These are phyloP conservation scores for Bubo scandiacus DNA, from an alignment of 2,113 vertebrate species.

Conservation along the genomic window DNA sequence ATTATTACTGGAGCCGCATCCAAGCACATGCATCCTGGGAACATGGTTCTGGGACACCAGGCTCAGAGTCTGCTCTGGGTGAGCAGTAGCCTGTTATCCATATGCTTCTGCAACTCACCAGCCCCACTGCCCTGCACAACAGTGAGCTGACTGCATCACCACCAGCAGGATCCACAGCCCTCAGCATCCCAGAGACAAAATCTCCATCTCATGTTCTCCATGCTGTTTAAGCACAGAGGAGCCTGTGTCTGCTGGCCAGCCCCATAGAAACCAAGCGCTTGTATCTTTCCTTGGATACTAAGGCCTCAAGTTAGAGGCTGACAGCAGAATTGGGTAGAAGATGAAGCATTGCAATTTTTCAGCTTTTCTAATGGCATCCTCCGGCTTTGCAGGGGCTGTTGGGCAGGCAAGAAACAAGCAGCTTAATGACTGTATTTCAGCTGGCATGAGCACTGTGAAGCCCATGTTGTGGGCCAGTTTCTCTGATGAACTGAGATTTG, in stretches of 20 bases:
- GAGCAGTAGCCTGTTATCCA: background rate
- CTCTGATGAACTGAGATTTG: conserved; percentile 18
- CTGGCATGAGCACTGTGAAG: background rate
- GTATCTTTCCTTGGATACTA: background rate
- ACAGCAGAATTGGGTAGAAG: background rate
- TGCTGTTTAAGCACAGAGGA: background rate
- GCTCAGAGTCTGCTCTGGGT: background rate
- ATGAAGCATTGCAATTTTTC: background rate
- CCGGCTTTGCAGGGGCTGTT: background rate
- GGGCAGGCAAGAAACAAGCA: conserved; percentile 11
- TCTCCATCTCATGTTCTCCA: background rate
- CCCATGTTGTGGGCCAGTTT: background rate
- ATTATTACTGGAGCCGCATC: background rate
- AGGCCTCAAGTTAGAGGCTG: background rate
- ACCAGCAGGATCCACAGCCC: background rate
- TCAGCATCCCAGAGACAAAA: background rate
- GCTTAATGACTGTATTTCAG: conserved; percentile 4
- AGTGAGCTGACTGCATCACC: background rate
- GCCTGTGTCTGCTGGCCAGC: background rate
- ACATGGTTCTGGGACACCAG: background rate
- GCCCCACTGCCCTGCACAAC: background rate
- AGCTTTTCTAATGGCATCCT: background rate
- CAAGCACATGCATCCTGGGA: background rate
- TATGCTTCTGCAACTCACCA: background rate
- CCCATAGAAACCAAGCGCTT: background rate